These are phyloP conservation scores for Acromyrmex heyeri DNA, from an alignment of 1,140 invertebrate genomes.

Conservation along the genomic window DNA sequence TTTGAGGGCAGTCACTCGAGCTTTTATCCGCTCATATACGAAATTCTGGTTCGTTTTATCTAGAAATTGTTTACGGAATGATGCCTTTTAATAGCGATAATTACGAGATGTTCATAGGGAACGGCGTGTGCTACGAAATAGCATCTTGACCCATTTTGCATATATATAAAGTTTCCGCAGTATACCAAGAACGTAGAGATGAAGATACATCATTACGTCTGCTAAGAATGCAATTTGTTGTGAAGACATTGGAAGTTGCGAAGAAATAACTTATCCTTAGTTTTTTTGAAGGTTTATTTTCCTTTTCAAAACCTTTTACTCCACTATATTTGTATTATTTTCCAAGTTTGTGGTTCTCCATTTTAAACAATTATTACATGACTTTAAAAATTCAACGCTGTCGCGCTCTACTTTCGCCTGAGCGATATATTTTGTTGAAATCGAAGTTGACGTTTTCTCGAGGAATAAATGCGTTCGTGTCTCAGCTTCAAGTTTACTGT, in stretches of 20 bases:
- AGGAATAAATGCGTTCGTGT: neutral
- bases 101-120: neutral
- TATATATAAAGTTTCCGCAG: neutral
- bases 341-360: neutral
- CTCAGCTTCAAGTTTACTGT: constrained; percentile 29
- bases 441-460: neutral
- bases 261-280: constrained; percentile 17
- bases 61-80: neutral
- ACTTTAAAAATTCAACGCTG: neutral
- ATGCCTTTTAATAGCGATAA: constrained; percentile 21
- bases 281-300: neutral
- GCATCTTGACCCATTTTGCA: neutral
- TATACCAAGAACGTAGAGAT: neutral
- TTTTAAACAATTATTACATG: constrained; percentile 23
- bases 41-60: neutral
- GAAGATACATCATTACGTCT: neutral
- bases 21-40: constrained; percentile 5
- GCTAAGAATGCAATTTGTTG: neutral
- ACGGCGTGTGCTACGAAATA: neutral
- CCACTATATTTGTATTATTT: neutral
- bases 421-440: neutral
- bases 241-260: neutral
- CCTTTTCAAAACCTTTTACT: constrained; percentile 5
- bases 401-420: neutral
- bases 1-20: constrained; percentile 1